These are phyloP conservation scores for Drosophila chauvacae DNA, from an alignment of 1,140 invertebrate species.

Conservation along the genomic window DNA sequence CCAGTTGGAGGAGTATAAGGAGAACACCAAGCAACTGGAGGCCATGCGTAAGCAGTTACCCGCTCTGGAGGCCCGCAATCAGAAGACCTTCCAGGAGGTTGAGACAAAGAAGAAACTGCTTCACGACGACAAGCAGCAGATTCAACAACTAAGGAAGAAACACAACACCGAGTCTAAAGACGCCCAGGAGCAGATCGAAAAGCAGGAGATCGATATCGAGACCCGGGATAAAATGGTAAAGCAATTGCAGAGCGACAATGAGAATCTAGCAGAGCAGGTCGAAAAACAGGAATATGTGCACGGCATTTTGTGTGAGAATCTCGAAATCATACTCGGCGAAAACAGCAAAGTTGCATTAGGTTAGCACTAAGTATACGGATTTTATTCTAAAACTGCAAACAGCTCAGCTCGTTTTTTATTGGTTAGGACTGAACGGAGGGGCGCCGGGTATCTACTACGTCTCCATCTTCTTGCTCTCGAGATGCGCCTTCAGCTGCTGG, in stretches of 20 bases:
- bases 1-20: slow-evolving; percentile 40
- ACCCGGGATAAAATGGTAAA: not conserved
- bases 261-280: slow-evolving; percentile 1
- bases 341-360: slow-evolving; percentile 17
- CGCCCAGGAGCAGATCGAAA: slow-evolving; percentile 13
- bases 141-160: slow-evolving; percentile 4
- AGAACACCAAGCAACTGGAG: slow-evolving; percentile 43
- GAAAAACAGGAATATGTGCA: not conserved
- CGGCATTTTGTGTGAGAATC: slow-evolving; percentile 5
- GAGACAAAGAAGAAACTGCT: slow-evolving; percentile 25
- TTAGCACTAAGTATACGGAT: slow-evolving; percentile 46
- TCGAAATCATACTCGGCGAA: slow-evolving; percentile 26
- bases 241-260: not conserved
- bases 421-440: slow-evolving; percentile 47
- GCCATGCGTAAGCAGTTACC: slow-evolving; percentile 24
- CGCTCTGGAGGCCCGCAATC: slow-evolving; percentile 5
- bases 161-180: not conserved
- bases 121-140: slow-evolving; percentile 5
- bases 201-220: slow-evolving; percentile 1
- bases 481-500: slow-evolving; percentile 91
- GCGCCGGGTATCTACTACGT: slow-evolving; percentile 51
- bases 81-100: not conserved
- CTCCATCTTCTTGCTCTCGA: slow-evolving; percentile 84
- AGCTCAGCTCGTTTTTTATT: slow-evolving; percentile 45
- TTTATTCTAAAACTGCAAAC: slow-evolving; percentile 54